Evolutionary conservation across 2,797 vertebrate species (phyloP).

Genomic region (Gymnothorax javanicus): DNA sequence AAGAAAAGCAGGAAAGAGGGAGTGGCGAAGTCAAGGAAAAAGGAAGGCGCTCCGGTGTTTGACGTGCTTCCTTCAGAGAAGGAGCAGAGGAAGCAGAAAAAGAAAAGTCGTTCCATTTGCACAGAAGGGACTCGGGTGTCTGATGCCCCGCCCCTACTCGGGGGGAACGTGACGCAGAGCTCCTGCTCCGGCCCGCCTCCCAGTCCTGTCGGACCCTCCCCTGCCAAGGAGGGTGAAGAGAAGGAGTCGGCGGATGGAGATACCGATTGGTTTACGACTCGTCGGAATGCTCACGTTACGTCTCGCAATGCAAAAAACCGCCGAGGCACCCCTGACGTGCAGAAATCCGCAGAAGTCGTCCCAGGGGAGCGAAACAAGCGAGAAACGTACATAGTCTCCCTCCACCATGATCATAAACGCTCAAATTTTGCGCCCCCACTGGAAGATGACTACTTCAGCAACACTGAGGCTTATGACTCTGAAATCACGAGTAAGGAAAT

Average conservation of each 20-base stretch:
- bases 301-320: conserved; percentile 56
- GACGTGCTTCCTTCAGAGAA: background rate
- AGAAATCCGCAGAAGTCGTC: conserved; percentile 39
- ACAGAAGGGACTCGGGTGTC: background rate
- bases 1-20: conserved; percentile 35
- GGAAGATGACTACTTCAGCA: conserved; percentile 57
- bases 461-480: conserved; percentile 34
- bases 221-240: background rate
- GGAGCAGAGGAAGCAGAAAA: conserved; percentile 16
- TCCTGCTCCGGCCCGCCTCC: background rate
- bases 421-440: background rate
- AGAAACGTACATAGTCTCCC: conserved; percentile 30
- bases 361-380: conserved; percentile 24
- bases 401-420: conserved; percentile 11
- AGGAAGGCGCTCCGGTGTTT: conserved; percentile 1
- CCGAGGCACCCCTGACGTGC: conserved; percentile 34
- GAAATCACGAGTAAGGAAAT: conserved; percentile 14
- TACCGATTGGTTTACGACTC: conserved; percentile 17
- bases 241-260: background rate
- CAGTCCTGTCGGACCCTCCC: background rate
- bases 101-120: conserved; percentile 2
- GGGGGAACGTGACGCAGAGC: background rate
- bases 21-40: conserved; percentile 28
- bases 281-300: conserved; percentile 43
- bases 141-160: background rate